phyloP scores from a whole-genome alignment of 2,113 vertebrate genomes.

The Ceuthmochares aereus region DNA sequence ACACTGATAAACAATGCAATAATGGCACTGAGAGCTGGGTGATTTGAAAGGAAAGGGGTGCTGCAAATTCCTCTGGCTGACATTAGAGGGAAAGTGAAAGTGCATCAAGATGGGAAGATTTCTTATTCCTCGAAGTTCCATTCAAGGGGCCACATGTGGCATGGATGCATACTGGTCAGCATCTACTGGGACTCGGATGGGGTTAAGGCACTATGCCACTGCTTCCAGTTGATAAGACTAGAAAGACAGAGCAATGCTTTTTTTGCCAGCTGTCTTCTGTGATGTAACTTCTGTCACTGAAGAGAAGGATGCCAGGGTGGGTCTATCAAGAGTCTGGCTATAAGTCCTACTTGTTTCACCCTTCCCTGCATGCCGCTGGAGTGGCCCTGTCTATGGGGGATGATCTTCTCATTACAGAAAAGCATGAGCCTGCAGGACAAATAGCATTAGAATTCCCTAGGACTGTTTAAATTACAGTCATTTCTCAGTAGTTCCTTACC shows the following conservation, averaged over 20 bases:
- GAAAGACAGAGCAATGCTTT: neutral
- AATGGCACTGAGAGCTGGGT: neutral
- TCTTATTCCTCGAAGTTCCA: neutral
- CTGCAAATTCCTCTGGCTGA: neutral
- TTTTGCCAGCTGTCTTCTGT: neutral
- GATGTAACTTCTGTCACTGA: neutral
- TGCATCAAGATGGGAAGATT: neutral
- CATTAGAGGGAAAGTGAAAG: neutral
- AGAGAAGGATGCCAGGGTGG: neutral
- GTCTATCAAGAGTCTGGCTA: neutral
- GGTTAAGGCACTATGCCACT: rapidly evolving
- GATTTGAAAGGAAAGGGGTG: neutral
- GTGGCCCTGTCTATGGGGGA: neutral
- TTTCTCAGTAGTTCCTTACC: neutral
- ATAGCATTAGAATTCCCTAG: neutral
- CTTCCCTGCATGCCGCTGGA: neutral
- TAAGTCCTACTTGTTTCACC: neutral
- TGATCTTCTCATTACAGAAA: neutral
- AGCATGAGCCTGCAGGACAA: neutral
- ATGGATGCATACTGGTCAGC: neutral
- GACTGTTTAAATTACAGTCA: neutral
- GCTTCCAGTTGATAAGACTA: neutral
- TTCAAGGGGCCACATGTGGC: rapidly evolving
- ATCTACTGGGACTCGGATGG: rapidly evolving
- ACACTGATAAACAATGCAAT: rapidly evolving